Evolutionary conservation across 2,888 invertebrate genomes (phyloP).

Genomic region (Drosophila percnosoma): DNA sequence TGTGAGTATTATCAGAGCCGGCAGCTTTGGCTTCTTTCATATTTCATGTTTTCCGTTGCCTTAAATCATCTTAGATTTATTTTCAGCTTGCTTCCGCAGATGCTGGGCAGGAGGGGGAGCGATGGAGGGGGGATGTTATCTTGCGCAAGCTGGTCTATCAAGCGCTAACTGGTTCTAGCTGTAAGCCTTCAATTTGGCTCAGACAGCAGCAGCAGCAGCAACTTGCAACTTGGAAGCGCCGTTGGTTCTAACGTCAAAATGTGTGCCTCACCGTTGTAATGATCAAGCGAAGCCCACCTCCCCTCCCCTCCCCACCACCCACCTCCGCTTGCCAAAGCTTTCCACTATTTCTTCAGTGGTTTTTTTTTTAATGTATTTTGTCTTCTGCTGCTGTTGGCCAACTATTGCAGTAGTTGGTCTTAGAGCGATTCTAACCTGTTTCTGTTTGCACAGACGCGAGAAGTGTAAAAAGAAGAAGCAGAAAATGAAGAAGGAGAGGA

Average conservation of each 20-base stretch:
- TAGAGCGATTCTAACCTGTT: slow-evolving; percentile 72
- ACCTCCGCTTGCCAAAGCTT: background rate
- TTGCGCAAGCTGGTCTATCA: slow-evolving; percentile 73
- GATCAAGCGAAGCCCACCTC: slow-evolving; percentile 15
- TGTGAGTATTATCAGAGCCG: slow-evolving; percentile 31
- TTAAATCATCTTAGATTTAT: slow-evolving; percentile 79
- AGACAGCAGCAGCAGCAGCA: slow-evolving; percentile 16
- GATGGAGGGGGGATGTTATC: background rate
- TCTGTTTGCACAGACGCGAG: slow-evolving; percentile 28
- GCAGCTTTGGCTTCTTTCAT: slow-evolving; percentile 54
- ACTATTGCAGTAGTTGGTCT: slow-evolving; percentile 62
- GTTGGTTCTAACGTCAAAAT: slow-evolving; percentile 77
- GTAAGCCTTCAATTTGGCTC: slow-evolving; percentile 61
- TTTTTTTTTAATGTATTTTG: slow-evolving; percentile 11
- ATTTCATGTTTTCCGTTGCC: slow-evolving; percentile 77
- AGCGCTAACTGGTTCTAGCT: slow-evolving; percentile 74
- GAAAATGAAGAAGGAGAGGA: background rate
- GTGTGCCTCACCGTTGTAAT: slow-evolving; percentile 80
- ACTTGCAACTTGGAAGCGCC: slow-evolving; percentile 69
- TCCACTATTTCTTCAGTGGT: slow-evolving; percentile 1
- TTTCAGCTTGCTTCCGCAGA: slow-evolving; percentile 49
- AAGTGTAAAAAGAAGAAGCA: background rate
- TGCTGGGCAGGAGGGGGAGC: background rate
- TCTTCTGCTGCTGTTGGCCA: slow-evolving; percentile 27
- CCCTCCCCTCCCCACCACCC: background rate